Base-by-base conservation (phyloP, 2,888 invertebrate species). In the Argyresthia goedartella region DNA sequence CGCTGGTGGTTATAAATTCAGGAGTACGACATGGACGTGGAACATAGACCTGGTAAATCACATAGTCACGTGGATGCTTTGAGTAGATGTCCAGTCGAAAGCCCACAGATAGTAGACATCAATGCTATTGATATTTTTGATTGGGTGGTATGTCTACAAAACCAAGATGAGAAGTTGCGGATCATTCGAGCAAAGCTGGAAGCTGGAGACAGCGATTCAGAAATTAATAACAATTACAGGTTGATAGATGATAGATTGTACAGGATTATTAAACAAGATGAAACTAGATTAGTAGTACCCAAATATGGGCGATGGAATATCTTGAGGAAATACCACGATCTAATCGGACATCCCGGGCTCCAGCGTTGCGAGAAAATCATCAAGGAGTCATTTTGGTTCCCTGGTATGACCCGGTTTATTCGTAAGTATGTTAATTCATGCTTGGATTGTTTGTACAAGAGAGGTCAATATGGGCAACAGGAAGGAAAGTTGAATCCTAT, bases 11-110 rank as follows among this genome's bases (percentile, higher is more conserved):
- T 66, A 25, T 49, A 57, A 46, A 35, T 66, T 1, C 53, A 61
- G 36, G 59, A 63, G 15, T 67, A 57, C 42, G 54, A 63, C 52
- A 65, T 56, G 50, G 51, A 13, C 6, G 55, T 65, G 35, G 54
- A 61, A 54, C 62, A 65, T 54, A 52, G 62, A 42, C 50, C 56
- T 10, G 58, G 57, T 1, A 36, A 35, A 13, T 41, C 50, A 8
- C 59, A 64, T 57, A 43, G 45, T 8, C 60, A 64, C 49, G 61
- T 59, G 8, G 64, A 66, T 54, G 60, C 61, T 0, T 45, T 64
- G 33, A 64, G 65, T 43, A 15, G 62, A 13, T 49, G 54, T 41
- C 57, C 59, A 9, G 11, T 51, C 10, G 42, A 14, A 7, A 14
- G 13, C 43, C 8, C n/a, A 4, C 10, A 43, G 10, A 14, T n/a